phyloP scores from a whole-genome alignment of 2,888 invertebrate genomes.

The Amiota mariae region DNA sequence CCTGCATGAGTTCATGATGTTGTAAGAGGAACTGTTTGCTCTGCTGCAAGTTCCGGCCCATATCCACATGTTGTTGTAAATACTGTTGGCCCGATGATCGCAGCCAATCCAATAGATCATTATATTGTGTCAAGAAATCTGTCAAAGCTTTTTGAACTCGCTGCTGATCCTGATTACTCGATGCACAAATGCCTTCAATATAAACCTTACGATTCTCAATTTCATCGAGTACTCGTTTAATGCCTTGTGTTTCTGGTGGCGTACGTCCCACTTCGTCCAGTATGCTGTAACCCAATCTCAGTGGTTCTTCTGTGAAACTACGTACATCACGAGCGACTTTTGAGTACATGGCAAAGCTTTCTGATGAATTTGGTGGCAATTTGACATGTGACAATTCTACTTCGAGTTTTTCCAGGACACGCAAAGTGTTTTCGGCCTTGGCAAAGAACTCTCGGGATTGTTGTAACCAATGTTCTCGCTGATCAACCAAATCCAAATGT shows the following conservation, averaged over 20 bases:
- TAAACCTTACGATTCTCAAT: constrained; percentile 83
- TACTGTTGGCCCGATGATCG: constrained; percentile 83
- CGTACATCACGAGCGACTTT: constrained; percentile 80
- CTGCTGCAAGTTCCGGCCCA: constrained; percentile 81
- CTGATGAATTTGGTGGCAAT: constrained; percentile 78
- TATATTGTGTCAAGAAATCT: constrained; percentile 81
- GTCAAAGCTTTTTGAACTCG: constrained; percentile 81
- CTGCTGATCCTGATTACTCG: constrained; percentile 81
- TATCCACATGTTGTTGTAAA: constrained; percentile 81
- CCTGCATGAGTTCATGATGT: constrained; percentile 82
- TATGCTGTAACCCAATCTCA: constrained; percentile 83
- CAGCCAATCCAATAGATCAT: constrained; percentile 83
- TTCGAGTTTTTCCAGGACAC: constrained; percentile 83
- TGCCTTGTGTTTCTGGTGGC: constrained; percentile 79
- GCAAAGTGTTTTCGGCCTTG: constrained; percentile 82
- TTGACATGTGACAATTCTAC: constrained; percentile 80
- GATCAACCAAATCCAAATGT: constrained; percentile 82
- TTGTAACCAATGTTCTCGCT: constrained; percentile 79
- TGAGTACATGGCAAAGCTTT: constrained; percentile 80
- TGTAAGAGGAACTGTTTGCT: constrained; percentile 83
- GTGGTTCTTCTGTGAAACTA: constrained; percentile 79
- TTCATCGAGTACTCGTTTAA: constrained; percentile 80
- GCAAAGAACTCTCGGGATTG: constrained; percentile 83
- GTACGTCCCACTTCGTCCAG: constrained; percentile 80
- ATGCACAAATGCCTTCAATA: constrained; percentile 78